Percentiles rank a stretch among this genome's conserved stretches.
These are phyloP conservation scores for Tetramorium simillimum DNA, from an alignment of 1,140 invertebrate genomes.

Conservation along the genomic window DNA sequence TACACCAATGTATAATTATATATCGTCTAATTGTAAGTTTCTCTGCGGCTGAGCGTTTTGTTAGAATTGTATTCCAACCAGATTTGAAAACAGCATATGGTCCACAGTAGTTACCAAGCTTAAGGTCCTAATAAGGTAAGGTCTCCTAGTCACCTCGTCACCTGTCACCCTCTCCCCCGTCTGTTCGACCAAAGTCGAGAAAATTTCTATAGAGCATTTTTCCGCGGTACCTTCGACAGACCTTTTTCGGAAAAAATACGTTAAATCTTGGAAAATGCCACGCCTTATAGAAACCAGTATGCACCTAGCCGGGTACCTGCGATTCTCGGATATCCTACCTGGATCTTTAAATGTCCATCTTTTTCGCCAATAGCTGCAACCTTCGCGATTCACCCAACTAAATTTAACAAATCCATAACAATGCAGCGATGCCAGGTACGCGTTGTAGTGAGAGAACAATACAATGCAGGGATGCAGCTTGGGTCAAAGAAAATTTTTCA, in stretches of 20 bases:
- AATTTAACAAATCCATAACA: conserved; percentile 26
- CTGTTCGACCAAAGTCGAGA: neutral
- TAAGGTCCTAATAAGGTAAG: neutral
- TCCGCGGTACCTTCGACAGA: neutral
- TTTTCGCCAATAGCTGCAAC: neutral
- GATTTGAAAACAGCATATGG: conserved; percentile 1
- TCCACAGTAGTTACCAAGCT: neutral
- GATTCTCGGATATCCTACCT: neutral
- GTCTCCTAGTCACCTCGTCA: neutral
- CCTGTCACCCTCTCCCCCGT: neutral
- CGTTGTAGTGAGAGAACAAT: neutral
- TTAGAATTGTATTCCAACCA: neutral
- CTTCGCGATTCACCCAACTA: neutral
- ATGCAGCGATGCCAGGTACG: conserved; percentile 14
- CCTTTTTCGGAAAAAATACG: neutral
- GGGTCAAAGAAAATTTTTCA: neutral
- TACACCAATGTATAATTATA: neutral
- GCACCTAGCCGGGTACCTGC: conserved; percentile 17
- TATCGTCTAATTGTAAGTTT: neutral
- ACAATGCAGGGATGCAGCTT: neutral
- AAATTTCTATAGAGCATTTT: neutral
- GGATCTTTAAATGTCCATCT: neutral
- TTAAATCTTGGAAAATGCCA: neutral
- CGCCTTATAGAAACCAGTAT: neutral
- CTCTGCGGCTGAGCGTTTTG: neutral